Conservation (phyloP, 2,113 vertebrate genomes). For the Salvelinus sp. region DNA sequence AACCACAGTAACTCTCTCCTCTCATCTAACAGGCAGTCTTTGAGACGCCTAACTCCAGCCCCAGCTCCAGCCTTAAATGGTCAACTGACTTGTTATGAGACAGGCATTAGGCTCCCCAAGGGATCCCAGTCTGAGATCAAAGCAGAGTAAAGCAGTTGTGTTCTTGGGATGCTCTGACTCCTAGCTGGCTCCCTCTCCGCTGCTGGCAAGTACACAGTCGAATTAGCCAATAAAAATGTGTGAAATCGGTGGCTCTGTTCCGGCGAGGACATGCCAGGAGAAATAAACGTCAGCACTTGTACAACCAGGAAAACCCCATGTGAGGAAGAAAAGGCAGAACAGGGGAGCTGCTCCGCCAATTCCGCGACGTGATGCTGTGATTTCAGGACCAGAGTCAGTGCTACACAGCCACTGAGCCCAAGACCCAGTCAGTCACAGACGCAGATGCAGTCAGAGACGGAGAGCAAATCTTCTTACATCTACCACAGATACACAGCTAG, state of each 20-base stretch:
- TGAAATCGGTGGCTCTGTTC: constrained; percentile 72
- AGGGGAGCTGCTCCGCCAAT: constrained; percentile 35
- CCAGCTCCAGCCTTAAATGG: constrained; percentile 33
- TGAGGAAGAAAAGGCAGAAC: constrained; percentile 48
- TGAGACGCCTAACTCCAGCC: neutral
- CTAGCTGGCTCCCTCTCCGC: constrained; percentile 69
- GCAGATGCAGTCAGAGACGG: constrained; percentile 20
- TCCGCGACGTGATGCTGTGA: constrained; percentile 40
- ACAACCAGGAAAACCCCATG: constrained; percentile 56
- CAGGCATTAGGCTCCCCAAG: constrained; percentile 15
- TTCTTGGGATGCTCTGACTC: constrained; percentile 52
- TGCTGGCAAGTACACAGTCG: constrained; percentile 74
- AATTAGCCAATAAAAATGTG: constrained; percentile 80
- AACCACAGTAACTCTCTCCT: constrained; percentile 36
- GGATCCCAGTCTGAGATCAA: constrained; percentile 10
- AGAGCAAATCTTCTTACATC: constrained; percentile 46
- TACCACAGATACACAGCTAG: constrained; percentile 39
- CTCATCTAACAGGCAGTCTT: constrained; percentile 44
- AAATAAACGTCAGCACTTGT: constrained; percentile 74
- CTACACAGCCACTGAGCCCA: constrained; percentile 25
- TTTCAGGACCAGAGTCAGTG: constrained; percentile 34
- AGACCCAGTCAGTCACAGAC: constrained; percentile 13
- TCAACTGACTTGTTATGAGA: constrained; percentile 46
- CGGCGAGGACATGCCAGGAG: constrained; percentile 72
- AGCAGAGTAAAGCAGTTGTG: constrained; percentile 9